Conservation (phyloP, 2,797 vertebrate genomes). For the Danio kyathit region DNA sequence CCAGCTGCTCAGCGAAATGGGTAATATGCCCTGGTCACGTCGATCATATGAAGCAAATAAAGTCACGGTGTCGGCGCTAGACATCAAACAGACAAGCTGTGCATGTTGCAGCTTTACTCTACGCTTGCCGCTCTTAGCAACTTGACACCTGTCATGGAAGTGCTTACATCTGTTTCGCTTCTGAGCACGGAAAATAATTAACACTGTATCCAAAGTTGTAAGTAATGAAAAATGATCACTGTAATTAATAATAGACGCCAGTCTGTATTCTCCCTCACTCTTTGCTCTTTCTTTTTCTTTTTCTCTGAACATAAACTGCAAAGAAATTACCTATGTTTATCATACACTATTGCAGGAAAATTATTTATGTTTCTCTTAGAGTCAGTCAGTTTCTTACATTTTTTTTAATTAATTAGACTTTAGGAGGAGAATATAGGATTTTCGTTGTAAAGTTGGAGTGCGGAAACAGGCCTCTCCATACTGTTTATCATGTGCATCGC, state of each 20-base stretch:
- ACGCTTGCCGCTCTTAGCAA: constrained; percentile 13
- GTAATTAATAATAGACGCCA: constrained; percentile 42
- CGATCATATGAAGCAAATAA: constrained; percentile 70
- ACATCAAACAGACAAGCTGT: constrained; percentile 55
- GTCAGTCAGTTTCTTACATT: not conserved
- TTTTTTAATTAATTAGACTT: not conserved
- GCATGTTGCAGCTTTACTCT: constrained; percentile 33
- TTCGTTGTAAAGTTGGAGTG: not conserved
- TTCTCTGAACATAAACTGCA: constrained; percentile 2
- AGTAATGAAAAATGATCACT: constrained; percentile 42
- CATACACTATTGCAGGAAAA: not conserved
- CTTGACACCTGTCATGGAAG: constrained; percentile 50
- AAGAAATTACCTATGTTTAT: not conserved
- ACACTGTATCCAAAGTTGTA: constrained; percentile 46
- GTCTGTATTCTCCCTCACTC: not conserved
- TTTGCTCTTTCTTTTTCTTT: not conserved
- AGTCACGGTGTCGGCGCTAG: constrained; percentile 60
- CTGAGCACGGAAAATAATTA: constrained; percentile 56
- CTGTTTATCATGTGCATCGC: constrained; percentile 50
- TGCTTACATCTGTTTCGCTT: constrained; percentile 52
- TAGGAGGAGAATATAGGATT: not conserved
- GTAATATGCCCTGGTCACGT: constrained; percentile 72
- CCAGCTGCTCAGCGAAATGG: constrained; percentile 70
- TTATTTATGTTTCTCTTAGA: not conserved
- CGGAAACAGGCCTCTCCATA: constrained; percentile 20